Evolutionary conservation across 2,888 invertebrate genomes (phyloP).

Genomic region (Drosophila putrida): DNA sequence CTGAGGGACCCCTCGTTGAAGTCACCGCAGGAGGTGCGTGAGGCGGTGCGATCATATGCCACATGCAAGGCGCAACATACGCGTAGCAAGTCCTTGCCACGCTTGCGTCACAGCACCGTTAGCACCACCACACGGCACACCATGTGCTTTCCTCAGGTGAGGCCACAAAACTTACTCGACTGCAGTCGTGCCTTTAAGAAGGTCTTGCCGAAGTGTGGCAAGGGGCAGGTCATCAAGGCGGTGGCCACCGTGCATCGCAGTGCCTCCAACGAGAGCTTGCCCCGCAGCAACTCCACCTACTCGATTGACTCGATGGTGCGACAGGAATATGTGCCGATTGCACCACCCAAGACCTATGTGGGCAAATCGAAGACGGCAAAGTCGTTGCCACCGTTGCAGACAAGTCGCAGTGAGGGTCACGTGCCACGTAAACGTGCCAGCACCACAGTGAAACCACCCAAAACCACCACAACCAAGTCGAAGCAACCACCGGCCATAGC

Average conservation of each 20-base stretch:
- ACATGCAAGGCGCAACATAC: constrained; percentile 76
- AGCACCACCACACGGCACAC: constrained; percentile 77
- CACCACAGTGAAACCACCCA: constrained; percentile 74
- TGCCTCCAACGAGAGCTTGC: constrained; percentile 82
- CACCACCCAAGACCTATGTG: constrained; percentile 66
- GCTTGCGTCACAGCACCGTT: constrained; percentile 66
- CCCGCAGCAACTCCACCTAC: constrained; percentile 84
- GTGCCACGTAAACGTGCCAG: constrained; percentile 80
- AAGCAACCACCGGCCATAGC: constrained; percentile 14
- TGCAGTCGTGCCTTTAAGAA: constrained; percentile 57
- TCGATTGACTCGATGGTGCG: constrained; percentile 84
- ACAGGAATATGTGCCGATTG: constrained; percentile 64
- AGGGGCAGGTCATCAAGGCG: constrained; percentile 51
- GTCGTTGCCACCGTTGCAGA: constrained; percentile 52
- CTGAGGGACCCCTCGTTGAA: constrained; percentile 87
- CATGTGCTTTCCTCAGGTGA: constrained; percentile 73
- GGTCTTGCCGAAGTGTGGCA: constrained; percentile 44
- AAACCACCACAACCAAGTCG: constrained; percentile 22
- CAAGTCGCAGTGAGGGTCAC: constrained; percentile 76
- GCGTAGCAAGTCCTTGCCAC: constrained; percentile 84
- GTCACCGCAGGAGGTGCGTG: constrained; percentile 88
- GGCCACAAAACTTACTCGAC: constrained; percentile 58
- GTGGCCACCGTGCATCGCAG: constrained; percentile 48
- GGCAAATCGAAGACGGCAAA: constrained; percentile 45
- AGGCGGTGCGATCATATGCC: constrained; percentile 85